Evolutionary conservation across 2,113 vertebrate species (phyloP).

Genomic region (Sturnira hondurensis): DNA sequence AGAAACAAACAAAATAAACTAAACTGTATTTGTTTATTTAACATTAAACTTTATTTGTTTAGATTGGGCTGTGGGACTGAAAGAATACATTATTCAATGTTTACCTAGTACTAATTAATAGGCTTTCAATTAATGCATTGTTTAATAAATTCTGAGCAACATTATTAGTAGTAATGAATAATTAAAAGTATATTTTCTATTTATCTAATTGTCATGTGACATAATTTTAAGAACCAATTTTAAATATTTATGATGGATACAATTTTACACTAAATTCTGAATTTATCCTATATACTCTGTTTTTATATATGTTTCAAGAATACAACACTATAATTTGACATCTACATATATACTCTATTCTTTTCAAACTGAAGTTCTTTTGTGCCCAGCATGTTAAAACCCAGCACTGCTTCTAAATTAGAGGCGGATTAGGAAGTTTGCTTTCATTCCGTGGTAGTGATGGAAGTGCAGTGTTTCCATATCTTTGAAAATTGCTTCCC

Average conservation of each 20-base stretch:
- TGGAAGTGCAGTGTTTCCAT: not conserved
- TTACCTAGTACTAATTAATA: not conserved
- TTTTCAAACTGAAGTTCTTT: not conserved
- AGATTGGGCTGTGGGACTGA: not conserved
- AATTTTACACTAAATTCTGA: not conserved
- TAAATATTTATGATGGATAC: not conserved
- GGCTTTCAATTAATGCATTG: not conserved
- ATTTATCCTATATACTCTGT: not conserved
- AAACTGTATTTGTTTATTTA: not conserved
- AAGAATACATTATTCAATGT: not conserved
- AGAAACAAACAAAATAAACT: not conserved
- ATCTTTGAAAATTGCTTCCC: conserved; percentile 3
- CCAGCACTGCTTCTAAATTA: not conserved
- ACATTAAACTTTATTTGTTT: too few species aligned
- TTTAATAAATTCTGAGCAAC: not conserved
- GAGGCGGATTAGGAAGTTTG: conserved; percentile 24
- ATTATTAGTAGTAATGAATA: not conserved
- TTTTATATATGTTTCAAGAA: not conserved
- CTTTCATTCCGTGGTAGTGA: conserved; percentile 1
- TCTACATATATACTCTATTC: not conserved
- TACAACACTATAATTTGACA: not conserved
- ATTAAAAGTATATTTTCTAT: not conserved
- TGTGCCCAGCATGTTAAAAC: not conserved
- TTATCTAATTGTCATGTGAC: not conserved
- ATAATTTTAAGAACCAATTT: not conserved